Evolutionary conservation across 2,797 vertebrate genomes (phyloP), one percentile per base, ranked within the genome.

Genomic region (Catharus ustulatus): DNA sequence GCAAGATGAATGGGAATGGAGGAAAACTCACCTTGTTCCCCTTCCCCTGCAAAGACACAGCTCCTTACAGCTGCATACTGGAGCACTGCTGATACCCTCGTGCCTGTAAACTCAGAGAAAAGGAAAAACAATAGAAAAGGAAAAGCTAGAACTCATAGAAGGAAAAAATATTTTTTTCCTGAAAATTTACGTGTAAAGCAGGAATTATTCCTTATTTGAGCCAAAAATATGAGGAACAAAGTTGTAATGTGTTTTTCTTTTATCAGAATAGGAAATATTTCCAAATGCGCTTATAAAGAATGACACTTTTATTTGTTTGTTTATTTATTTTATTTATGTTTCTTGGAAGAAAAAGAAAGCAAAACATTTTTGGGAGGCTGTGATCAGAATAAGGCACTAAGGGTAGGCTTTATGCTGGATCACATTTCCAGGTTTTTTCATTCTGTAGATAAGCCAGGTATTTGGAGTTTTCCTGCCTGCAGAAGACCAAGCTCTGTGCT

Each of bases 291-390:
- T 64, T 22, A 14, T 10, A 43, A 40, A 73, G 17, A 42, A 6
- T 0, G 0, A 20, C 4, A 2, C 2, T 3, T 38, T 59, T 19
- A 29, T 18, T 29, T 29, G 2, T 18, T 51, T 30, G 4, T 17
- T 61, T 68, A 32, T 18, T 52, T 30, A 5, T 16, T 38, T 27
- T 49, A 5, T 42, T 52, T 66, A 9, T 29, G 11, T 34, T 75
- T 72, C 29, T 48, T 61, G 16, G 23, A 18, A 26, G 43, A 24
- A 64, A 22, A 42, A n/a, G 4, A 36, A 30, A 26, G 8, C 7
- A 15, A 32, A 49, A 27, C 0, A 2, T 14, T 76, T 84, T 87
- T 26, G 9, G 13, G 15, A 36, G 42, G 34, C 23, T 57, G 30
- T n/a, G 34, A 69, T 83, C 27, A 76, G 51, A 76, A 83, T 30